phyloP scores from a whole-genome alignment of 2,888 invertebrate genomes.

The Eurytoma californica region DNA sequence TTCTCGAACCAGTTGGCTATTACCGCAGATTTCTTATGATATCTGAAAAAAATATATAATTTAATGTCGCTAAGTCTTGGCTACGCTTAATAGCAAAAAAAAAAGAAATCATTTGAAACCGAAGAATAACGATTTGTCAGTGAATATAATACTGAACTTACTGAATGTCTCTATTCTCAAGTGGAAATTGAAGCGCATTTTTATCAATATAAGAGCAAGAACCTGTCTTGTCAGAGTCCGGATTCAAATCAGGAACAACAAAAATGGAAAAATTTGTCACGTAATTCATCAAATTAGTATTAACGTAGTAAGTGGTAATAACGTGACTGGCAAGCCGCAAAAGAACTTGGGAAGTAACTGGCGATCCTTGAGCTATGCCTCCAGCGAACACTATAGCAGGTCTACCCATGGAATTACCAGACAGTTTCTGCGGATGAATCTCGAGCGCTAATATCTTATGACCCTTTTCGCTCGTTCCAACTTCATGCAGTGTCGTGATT shows the following conservation, averaged over 20 bases:
- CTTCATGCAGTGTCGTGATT: conserved; percentile 65
- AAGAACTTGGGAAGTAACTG: conserved; percentile 68
- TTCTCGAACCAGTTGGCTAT: conserved; percentile 68
- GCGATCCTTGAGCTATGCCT: conserved; percentile 66
- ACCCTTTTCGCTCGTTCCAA: conserved; percentile 63
- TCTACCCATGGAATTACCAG: conserved; percentile 55
- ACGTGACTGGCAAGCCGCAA: conserved; percentile 67
- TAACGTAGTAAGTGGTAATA: conserved; percentile 63
- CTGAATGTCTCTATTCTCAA: conserved; percentile 45
- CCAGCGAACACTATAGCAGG: conserved; percentile 69
- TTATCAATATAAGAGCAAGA: conserved; percentile 61
- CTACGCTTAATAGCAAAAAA: background rate
- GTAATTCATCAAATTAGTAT: conserved; percentile 61
- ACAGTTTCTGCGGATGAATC: conserved; percentile 60
- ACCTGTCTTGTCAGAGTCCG: conserved; percentile 57
- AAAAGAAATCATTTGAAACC: background rate
- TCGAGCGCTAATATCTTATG: conserved; percentile 66
- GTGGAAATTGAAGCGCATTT: conserved; percentile 62
- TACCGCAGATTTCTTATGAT: conserved; percentile 60
- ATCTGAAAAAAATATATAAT: conserved; percentile 42
- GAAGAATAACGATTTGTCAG: background rate
- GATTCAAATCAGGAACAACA: conserved; percentile 68
- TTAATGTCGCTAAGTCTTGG: conserved; percentile 38
- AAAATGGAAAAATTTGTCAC: conserved; percentile 67
- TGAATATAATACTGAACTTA: conserved; percentile 28